Conservation (phyloP, 2,888 invertebrate genomes). For the Meteorus cinctellus region DNA sequence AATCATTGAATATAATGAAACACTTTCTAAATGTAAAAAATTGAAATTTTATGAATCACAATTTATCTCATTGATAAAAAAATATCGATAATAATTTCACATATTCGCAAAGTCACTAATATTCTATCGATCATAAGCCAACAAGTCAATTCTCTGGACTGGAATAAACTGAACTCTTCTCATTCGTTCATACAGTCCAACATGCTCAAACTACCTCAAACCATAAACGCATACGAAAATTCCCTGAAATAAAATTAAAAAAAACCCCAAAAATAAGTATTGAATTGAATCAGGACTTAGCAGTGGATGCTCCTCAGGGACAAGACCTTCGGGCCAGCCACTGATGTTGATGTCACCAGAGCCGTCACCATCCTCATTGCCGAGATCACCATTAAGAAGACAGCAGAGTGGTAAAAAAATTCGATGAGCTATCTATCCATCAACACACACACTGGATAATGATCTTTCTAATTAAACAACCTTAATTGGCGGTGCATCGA, state of each 20-base stretch:
- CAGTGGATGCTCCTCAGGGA: conserved; percentile 71
- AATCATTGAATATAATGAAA: no score
- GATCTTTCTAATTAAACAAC: conserved; percentile 52
- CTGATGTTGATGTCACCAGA: conserved; percentile 75
- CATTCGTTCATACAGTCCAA: no score
- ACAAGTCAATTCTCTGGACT: no score
- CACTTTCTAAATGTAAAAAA: no score
- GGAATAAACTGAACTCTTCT: no score
- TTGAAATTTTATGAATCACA: no score
- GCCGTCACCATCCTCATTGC: conserved; percentile 54
- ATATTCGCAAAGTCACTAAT: no score
- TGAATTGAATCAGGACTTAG: conserved; percentile 46
- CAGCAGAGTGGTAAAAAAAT: conserved; percentile 69
- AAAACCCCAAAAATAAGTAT: conserved; percentile 42
- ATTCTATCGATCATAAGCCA: no score
- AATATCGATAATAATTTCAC: no score
- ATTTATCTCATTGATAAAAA: no score
- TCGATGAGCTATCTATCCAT: conserved; percentile 60
- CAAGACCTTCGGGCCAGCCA: conserved; percentile 84
- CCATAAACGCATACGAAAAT: conserved; percentile 15
- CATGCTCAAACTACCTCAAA: not conserved
- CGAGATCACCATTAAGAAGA: conserved; percentile 51
- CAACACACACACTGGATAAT: conserved; percentile 41
- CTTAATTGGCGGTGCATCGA: conserved; percentile 43
- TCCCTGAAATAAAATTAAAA: not conserved